phyloP scores from a whole-genome alignment of 2,888 invertebrate species.

The Patella pellucida region DNA sequence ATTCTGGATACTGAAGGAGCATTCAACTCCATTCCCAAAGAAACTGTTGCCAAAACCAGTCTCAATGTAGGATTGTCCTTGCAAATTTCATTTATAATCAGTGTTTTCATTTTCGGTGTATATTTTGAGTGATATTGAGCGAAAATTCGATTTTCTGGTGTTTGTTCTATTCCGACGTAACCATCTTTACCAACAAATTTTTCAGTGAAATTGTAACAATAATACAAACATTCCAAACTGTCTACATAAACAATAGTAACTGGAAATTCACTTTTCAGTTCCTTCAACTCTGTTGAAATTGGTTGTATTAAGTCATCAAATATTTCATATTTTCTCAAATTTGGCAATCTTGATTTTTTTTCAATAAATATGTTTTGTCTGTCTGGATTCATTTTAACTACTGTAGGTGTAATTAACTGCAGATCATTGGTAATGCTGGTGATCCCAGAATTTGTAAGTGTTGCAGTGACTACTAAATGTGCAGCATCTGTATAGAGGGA shows the following conservation, averaged over 20 bases:
- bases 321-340: no score
- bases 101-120: conserved; percentile 34
- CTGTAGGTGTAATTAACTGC: no score
- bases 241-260: conserved; percentile 31
- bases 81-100: conserved; percentile 29
- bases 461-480: no score
- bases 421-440: neutral
- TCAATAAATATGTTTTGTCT: no score
- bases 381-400: no score
- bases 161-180: neutral
- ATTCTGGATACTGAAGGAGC: conserved; percentile 30
- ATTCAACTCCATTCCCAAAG: conserved; percentile 38
- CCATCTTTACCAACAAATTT: conserved; percentile 29
- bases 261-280: conserved; percentile 19
- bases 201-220: conserved; percentile 6
- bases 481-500: no score
- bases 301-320: conserved; percentile 17
- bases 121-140: conserved; percentile 38
- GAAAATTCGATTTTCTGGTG: conserved; percentile 35
- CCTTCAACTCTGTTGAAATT: conserved; percentile 16
- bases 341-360: no score
- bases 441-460: neutral
- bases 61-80: conserved; percentile 29
- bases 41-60: conserved; percentile 34
- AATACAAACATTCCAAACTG: conserved; percentile 30